Conservation (phyloP, 2,797 vertebrate species). For the Ptychobarbus kaznakovi region DNA sequence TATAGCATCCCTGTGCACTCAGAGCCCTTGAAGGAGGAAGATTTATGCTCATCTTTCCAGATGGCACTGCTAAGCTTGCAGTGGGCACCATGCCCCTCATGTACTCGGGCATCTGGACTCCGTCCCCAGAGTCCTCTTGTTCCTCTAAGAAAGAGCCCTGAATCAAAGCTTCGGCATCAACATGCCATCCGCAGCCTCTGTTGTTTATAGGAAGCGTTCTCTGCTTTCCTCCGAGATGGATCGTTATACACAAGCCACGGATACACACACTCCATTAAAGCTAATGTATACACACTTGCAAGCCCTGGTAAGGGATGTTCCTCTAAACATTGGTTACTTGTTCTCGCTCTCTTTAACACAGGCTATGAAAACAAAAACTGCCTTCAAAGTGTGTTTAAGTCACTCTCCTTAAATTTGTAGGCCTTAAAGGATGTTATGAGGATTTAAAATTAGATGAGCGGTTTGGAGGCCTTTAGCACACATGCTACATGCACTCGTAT, state of each 20-base stretch:
- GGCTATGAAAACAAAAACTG: conserved; percentile 3
- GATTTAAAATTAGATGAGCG: neutral
- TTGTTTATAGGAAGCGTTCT: conserved; percentile 51
- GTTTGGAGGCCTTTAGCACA: neutral
- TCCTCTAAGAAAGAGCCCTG: conserved; percentile 42
- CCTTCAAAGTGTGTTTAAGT: neutral
- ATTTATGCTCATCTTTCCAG: conserved; percentile 50
- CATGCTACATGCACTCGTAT: neutral
- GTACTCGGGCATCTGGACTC: conserved; percentile 52
- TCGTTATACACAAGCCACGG: conserved; percentile 24
- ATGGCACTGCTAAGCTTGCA: conserved; percentile 56
- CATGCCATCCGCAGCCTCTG: conserved; percentile 2
- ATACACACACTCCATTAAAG: conserved; percentile 41
- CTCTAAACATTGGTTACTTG: conserved; percentile 37
- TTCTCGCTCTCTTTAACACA: conserved; percentile 1
- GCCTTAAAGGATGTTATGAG: neutral
- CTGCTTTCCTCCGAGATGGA: conserved; percentile 13
- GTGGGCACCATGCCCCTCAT: conserved; percentile 36
- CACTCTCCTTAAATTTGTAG: conserved; percentile 6
- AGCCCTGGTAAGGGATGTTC: conserved; percentile 29
- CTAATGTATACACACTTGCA: conserved; percentile 22
- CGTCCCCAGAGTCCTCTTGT: conserved; percentile 19
- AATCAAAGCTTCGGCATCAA: conserved; percentile 33
- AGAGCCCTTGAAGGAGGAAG: conserved; percentile 31
- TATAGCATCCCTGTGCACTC: conserved; percentile 4